Base-by-base conservation (phyloP, 2,797 vertebrate species). In the Eidolon dupreanum region DNA sequence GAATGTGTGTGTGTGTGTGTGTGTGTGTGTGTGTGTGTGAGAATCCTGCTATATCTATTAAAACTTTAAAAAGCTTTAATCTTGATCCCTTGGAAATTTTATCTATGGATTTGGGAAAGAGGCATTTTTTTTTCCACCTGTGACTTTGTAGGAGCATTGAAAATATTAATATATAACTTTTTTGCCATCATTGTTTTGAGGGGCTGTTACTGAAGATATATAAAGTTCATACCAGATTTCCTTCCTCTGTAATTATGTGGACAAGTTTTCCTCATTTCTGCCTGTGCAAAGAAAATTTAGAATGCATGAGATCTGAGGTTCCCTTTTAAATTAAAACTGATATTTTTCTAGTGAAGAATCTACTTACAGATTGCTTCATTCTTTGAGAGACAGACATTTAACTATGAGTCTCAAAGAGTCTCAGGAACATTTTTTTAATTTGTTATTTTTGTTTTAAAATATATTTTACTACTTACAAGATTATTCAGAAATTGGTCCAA, bases 381-480 rank as follows among this genome's bases (percentile, higher is more conserved):
- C 6, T 95, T 66, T 61, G 78, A 66, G 49, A 81, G 65, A 75
- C 0, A 81, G 70, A 75, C 0, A 1, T 38, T 68, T 66, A 70
- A 61, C 12, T 70, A 15, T 46, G 66, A 57, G 15, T 57, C 26
- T 91, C 59, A 22, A 17, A n/a, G 46, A 49, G 63, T 77, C 46
- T 53, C 41, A 49, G 59, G 63, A 57, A 36, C 3, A 16, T 7
- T 75, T 81, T 75, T 33, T 53, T 26, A 28, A 88, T 46, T 70
- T 51, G 53, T 31, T 43, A 33, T 71, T 95, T 92, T 90, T 89
- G 38, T 93, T 94, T 92, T 36, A 90, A 95, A 92, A 75, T 74
- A 73, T 38, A 90, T 74, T 88, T 95, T 88, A 33, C 31, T 89
- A n/a, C 26, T 86, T 75, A 77, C 82, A 95, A 26, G 31, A n/a